Evolutionary conservation across 2,888 invertebrate species (phyloP).

Genomic region (Cryptus viduatorius): DNA sequence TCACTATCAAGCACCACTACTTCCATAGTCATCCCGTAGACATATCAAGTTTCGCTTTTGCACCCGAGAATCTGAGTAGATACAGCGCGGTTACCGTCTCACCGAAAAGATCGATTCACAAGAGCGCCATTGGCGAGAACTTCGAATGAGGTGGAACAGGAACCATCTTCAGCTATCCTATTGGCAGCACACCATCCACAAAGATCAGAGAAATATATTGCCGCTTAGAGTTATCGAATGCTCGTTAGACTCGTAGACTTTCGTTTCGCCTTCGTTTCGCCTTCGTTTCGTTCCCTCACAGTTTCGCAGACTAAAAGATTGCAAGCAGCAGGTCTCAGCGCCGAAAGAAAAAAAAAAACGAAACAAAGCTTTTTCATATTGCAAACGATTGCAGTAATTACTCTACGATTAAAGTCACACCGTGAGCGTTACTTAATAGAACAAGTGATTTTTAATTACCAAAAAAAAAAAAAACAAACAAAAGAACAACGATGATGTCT

Average conservation of each 20-base stretch:
- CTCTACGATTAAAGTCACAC: no score
- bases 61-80: constrained; percentile 17
- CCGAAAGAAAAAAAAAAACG: no score
- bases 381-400: no score
- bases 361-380: no score
- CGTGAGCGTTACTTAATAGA: no score
- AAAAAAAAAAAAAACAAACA: no score
- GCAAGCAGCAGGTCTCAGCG: no score
- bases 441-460: no score
- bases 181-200: background rate
- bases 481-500: no score
- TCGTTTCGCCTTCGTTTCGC: no score
- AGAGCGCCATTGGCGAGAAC: background rate
- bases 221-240: constrained; percentile 39
- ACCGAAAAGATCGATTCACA: background rate
- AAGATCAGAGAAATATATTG: background rate
- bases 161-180: background rate
- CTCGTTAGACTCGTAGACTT: constrained; percentile 31
- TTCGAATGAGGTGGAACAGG: background rate
- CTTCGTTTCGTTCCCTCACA: no score
- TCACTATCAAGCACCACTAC: constrained; percentile 27
- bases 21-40: background rate
- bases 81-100: background rate
- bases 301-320: no score
- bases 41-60: constrained; percentile 49